Percentiles rank a stretch among this genome's conserved stretches.
These are phyloP conservation scores for Himalopsyche phryganea DNA, from an alignment of 1,140 invertebrate genomes.

Conservation along the genomic window DNA sequence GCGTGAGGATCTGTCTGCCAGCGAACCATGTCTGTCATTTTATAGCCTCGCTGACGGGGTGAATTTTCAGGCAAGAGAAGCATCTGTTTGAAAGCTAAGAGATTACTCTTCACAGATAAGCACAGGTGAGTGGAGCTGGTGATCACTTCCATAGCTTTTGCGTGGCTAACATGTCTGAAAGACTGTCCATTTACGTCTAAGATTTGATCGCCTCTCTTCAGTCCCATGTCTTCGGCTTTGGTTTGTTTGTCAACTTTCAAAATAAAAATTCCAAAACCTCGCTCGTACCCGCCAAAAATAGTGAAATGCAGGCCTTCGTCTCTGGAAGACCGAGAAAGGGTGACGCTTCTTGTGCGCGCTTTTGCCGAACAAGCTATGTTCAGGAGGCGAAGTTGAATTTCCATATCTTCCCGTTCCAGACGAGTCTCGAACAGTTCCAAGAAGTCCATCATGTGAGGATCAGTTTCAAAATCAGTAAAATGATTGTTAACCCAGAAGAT, in stretches of 20 bases:
- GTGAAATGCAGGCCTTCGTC: constrained; percentile 92
- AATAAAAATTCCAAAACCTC: constrained; percentile 90
- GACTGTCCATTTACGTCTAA: constrained; percentile 96
- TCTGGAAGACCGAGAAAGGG: constrained; percentile 83
- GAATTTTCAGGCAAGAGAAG: constrained; percentile 81
- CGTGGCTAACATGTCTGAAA: constrained; percentile 88
- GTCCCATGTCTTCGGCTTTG: constrained; percentile 92
- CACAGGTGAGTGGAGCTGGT: constrained; percentile 91
- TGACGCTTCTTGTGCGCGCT: constrained; percentile 86
- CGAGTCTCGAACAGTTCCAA: constrained; percentile 88
- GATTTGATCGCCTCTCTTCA: constrained; percentile 96
- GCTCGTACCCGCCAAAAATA: constrained; percentile 90
- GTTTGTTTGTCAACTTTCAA: constrained; percentile 89
- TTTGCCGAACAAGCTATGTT: constrained; percentile 97
- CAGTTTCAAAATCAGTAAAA: constrained; percentile 98
- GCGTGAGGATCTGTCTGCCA: constrained; percentile 65
- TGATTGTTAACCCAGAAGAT: constrained; percentile 99
- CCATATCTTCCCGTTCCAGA: constrained; percentile 81
- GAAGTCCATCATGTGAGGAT: constrained; percentile 95
- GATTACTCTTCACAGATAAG: constrained; percentile 96
- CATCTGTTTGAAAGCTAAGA: constrained; percentile 82
- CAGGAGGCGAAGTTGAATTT: constrained; percentile 75
- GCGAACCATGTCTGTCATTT: constrained; percentile 45
- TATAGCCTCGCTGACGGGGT: constrained; percentile 62
- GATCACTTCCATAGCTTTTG: constrained; percentile 88